Evolutionary conservation across 2,888 invertebrate species (phyloP).

Genomic region (Creontiades dilutus): DNA sequence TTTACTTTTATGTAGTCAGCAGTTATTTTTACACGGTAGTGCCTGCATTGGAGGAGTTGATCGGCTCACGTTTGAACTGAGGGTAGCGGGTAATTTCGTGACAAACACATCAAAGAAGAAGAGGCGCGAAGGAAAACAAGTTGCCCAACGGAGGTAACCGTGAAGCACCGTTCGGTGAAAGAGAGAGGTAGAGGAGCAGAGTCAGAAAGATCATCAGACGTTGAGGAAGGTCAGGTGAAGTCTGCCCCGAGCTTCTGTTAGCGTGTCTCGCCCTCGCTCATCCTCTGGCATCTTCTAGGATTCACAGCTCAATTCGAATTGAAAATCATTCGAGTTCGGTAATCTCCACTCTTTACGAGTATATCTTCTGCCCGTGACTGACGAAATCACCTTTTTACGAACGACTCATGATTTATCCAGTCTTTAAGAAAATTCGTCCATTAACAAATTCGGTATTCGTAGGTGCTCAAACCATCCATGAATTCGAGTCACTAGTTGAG

Average conservation of each 20-base stretch:
- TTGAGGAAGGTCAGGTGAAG: slow-evolving; percentile 16
- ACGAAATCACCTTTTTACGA: too few species aligned
- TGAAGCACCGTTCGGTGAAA: background rate
- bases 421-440: too few species aligned
- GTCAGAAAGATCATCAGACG: slow-evolving; percentile 12
- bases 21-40: too few species aligned
- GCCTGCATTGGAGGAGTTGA: too few species aligned
- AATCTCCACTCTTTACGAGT: too few species aligned
- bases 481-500: too few species aligned
- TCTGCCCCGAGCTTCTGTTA: background rate
- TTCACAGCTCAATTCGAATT: background rate
- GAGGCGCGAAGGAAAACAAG: background rate
- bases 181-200: slow-evolving; percentile 16
- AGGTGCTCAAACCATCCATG: too few species aligned
- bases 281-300: background rate
- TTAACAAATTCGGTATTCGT: too few species aligned
- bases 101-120: background rate
- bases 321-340: background rate
- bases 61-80: background rate
- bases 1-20: too few species aligned
- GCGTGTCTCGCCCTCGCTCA: background rate
- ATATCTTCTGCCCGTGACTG: too few species aligned
- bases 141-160: slow-evolving; percentile 2
- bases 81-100: background rate
- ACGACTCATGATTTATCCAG: too few species aligned